These are phyloP conservation scores for Steinernema feltiae DNA, from an alignment of 1,140 invertebrate species.

Conservation along the genomic window DNA sequence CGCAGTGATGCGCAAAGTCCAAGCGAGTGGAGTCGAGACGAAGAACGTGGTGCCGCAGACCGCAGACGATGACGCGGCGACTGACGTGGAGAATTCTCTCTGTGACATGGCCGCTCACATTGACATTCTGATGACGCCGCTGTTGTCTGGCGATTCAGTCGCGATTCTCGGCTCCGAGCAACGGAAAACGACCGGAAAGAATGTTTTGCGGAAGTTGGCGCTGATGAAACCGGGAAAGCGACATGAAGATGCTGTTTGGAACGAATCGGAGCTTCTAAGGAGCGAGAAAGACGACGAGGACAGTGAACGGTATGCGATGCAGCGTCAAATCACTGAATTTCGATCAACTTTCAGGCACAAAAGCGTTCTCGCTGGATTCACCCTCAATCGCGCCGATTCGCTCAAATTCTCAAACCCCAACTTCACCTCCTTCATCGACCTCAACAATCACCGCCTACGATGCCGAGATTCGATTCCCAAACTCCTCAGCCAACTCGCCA, in stretches of 20 bases:
- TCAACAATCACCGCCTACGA: constrained; percentile 3
- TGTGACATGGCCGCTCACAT: constrained; percentile 23
- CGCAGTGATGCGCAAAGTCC: not conserved
- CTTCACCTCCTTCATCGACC: not conserved
- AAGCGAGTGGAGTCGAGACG: not conserved
- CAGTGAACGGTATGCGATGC: too few relatives aligned
- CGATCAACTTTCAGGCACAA: not conserved
- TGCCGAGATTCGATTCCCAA: not conserved
- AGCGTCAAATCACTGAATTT: too few relatives aligned
- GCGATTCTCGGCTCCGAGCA: constrained; percentile 43
- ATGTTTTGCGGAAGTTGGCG: constrained; percentile 44
- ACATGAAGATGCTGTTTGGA: constrained; percentile 27
- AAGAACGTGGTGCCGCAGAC: not conserved
- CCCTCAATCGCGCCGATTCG: not conserved
- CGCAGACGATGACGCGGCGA: not conserved
- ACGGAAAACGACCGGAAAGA: constrained; percentile 32
- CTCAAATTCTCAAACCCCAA: not conserved
- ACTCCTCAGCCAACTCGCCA: not conserved
- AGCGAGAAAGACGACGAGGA: not conserved
- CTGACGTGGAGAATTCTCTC: not conserved
- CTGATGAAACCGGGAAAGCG: constrained; percentile 27
- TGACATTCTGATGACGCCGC: constrained; percentile 35
- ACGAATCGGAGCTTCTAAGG: not conserved
- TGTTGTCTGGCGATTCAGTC: constrained; percentile 38
- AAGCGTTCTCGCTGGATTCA: not conserved